phyloP scores from a whole-genome alignment of 2,888 invertebrate species.

The Craniophora ligustri region DNA sequence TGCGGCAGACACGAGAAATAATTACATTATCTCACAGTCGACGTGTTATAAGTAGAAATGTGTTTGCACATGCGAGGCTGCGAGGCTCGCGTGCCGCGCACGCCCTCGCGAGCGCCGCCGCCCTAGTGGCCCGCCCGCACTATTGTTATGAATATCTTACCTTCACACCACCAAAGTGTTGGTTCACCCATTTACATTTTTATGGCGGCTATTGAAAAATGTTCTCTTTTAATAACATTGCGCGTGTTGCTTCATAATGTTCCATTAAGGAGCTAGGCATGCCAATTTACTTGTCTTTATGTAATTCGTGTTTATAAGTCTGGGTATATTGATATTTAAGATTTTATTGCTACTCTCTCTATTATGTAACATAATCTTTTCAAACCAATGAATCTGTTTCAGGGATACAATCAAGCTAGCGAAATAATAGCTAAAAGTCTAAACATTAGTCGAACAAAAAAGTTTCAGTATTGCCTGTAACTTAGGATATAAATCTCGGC shows the following conservation, averaged over 20 bases:
- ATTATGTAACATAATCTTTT: constrained; percentile 9
- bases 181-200: constrained; percentile 54
- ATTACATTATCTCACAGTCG: constrained; percentile 76
- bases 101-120: constrained; percentile 20
- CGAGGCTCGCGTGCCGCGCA: constrained; percentile 56
- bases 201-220: constrained; percentile 49
- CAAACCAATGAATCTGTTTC: constrained; percentile 5
- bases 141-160: constrained; percentile 59
- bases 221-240: constrained; percentile 36
- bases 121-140: constrained; percentile 24
- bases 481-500: constrained; percentile 68
- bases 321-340: too few species aligned
- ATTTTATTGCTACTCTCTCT: too few species aligned
- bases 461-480: constrained; percentile 58
- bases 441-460: constrained; percentile 50
- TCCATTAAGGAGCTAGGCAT: constrained; percentile 18
- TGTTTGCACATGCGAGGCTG: constrained; percentile 69
- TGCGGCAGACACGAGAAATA: constrained; percentile 66
- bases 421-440: constrained; percentile 32
- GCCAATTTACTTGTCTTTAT: constrained; percentile 6
- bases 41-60: constrained; percentile 67
- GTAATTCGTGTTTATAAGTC: background rate
- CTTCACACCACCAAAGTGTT: constrained; percentile 47
- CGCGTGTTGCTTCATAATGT: constrained; percentile 28
- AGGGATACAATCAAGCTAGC: constrained; percentile 3